Base-by-base conservation (phyloP, 2,888 invertebrate species). In the Caenorhabditis sp. region DNA sequence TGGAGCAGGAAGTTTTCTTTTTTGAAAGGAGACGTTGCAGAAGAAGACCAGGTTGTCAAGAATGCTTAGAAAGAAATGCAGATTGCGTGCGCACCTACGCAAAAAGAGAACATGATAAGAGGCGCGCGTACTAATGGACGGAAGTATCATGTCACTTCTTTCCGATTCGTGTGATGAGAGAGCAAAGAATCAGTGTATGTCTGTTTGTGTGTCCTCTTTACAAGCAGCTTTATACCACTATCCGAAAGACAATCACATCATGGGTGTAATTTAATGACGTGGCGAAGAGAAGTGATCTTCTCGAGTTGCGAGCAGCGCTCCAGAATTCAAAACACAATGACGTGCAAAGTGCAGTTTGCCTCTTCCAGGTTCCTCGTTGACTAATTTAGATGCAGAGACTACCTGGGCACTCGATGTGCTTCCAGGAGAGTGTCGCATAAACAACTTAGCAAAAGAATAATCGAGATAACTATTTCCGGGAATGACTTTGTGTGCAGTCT, bases 81-180 rank as follows among this genome's bases (percentile, higher is more conserved):
- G 55, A 28, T 28, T 8, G n/a, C 13, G 26, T 26, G n/a, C 3
- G 6, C 1, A n/a, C 5, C 1, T 5, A 26, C 26, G 32, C 28
- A 28, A 18, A n/a, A n/a, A 56, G 56, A 60, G 15, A 24, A 58
- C 53, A 65, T 58, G 61, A 70, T 37, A 53, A 61, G 40, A 20
- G 8, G 5, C 20, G 40, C 70, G 62, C 62, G 6, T 55, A 32
- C 40, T 71, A 62, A 71, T 64, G 35, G 58, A 58, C 72, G 72
- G 72, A 72, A 64, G 64, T 72, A 72, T 72, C 55, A 71, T 62
- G 62, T 62, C 71, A 47, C 28, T 47, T 55, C 28, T n/a, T n/a
- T n/a, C 18, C 50, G 60, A 69, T 58, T 68, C 55, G 58, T 32
- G 53, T 60, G 55, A 50, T 28, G 37, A 20, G 50, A 35, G 50